phyloP scores from a whole-genome alignment of 2,888 invertebrate species.

The Deilephila elpenor region DNA sequence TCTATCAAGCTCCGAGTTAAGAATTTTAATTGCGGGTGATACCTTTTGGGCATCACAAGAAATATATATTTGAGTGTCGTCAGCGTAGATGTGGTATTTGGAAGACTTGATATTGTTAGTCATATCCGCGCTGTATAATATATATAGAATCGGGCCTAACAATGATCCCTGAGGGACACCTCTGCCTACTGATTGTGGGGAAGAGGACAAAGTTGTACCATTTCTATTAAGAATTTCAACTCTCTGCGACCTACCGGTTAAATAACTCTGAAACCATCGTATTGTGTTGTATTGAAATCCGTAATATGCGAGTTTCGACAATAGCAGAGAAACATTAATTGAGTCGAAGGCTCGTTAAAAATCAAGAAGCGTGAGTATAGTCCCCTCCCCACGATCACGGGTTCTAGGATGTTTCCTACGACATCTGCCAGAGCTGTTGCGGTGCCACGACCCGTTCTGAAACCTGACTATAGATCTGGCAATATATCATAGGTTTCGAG shows the following conservation, averaged over 20 bases:
- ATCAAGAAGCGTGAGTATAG: conserved; percentile 36
- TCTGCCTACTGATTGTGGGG: not conserved
- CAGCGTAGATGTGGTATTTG: not conserved
- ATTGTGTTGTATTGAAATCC: conserved; percentile 33
- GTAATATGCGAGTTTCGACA: conserved; percentile 37
- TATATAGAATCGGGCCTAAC: conserved; percentile 26
- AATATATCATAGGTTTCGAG: conserved; percentile 34
- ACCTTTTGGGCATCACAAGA: not conserved
- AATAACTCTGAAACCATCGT: conserved; percentile 38
- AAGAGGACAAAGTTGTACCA: not conserved
- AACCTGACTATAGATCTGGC: conserved; percentile 37
- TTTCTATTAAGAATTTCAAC: conserved; percentile 22
- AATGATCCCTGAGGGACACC: conserved; percentile 37
- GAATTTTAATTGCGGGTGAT: not conserved
- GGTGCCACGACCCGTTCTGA: conserved; percentile 30
- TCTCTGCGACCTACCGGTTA: conserved; percentile 30
- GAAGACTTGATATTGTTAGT: not conserved
- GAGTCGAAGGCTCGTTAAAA: conserved; percentile 40
- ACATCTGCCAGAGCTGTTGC: conserved; percentile 36
- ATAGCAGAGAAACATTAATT: conserved; percentile 31
- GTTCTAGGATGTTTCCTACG: conserved; percentile 33
- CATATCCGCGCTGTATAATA: not conserved
- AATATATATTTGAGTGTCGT: not conserved
- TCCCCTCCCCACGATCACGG: conserved; percentile 34
- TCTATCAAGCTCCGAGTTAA: not conserved